Evolutionary conservation across 2,113 vertebrate genomes (phyloP).

Genomic region (Oncorhynchus nerka): DNA sequence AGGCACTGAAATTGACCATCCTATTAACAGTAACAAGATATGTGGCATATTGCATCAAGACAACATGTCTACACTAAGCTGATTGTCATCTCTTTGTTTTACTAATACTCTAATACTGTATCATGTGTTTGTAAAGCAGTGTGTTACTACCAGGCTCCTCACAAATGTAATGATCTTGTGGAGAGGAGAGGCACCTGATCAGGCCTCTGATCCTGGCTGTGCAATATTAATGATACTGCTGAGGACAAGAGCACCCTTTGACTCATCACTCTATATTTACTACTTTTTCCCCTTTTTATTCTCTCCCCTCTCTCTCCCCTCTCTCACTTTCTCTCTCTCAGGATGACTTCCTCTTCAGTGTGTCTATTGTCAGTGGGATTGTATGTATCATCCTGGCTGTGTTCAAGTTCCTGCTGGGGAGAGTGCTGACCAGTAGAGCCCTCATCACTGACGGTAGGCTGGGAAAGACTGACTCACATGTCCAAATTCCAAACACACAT

Average conservation of each 20-base stretch:
- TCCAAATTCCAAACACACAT: background rate
- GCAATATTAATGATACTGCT: slow-evolving; percentile 21
- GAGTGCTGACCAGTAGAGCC: slow-evolving; percentile 92
- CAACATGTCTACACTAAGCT: too few relatives aligned
- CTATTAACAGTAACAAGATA: too few relatives aligned
- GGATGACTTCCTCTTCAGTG: slow-evolving; percentile 95
- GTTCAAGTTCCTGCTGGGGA: slow-evolving; percentile 94
- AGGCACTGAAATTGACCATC: too few relatives aligned
- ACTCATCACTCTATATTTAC: background rate
- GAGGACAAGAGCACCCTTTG: background rate
- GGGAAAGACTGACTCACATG: slow-evolving; percentile 3
- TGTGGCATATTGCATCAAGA: too few relatives aligned
- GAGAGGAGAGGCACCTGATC: background rate
- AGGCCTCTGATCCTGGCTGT: background rate
- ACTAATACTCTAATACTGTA: too few relatives aligned
- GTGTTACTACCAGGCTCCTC: background rate
- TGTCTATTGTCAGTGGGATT: slow-evolving; percentile 93
- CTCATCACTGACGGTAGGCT: slow-evolving; percentile 94
- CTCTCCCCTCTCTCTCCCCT: background rate
- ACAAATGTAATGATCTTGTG: background rate
- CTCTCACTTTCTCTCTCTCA: slow-evolving; percentile 59
- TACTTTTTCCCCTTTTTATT: background rate
- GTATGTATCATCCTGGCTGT: slow-evolving; percentile 87
- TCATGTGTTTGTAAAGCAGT: too few relatives aligned
- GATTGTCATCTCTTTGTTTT: too few relatives aligned